Percentiles rank a stretch among this genome's conserved stretches.
Evolutionary conservation across 2,888 invertebrate genomes (phyloP).

Genomic region (Hyles lineata): DNA sequence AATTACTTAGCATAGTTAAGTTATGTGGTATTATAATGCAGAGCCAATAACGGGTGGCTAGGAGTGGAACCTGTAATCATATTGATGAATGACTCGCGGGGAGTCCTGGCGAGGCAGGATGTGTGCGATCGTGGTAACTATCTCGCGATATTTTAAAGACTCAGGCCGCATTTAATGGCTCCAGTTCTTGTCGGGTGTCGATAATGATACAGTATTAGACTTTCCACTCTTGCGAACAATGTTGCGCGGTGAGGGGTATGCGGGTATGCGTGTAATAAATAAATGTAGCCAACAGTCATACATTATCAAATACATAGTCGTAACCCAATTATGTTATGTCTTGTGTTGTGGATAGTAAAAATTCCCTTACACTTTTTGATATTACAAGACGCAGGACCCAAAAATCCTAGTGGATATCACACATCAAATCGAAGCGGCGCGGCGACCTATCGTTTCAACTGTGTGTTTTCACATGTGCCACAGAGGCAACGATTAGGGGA

Average conservation of each 20-base stretch:
- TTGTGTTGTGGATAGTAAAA: no score
- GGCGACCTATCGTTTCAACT: no score
- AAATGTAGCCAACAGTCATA: no score
- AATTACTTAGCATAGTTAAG: slow-evolving; percentile 21
- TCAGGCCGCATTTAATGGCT: slow-evolving; percentile 26
- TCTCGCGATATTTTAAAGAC: slow-evolving; percentile 29
- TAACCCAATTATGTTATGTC: no score
- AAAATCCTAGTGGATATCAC: no score
- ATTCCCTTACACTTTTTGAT: no score
- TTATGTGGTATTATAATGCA: slow-evolving; percentile 13
- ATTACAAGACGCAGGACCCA: no score
- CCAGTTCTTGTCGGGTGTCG: slow-evolving; percentile 26
- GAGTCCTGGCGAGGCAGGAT: slow-evolving; percentile 38
- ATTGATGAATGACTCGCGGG: slow-evolving; percentile 52
- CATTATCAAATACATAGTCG: no score
- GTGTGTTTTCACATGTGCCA: no score
- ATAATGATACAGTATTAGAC: slow-evolving; percentile 27
- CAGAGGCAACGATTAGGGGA: no score
- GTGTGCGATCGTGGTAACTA: slow-evolving; percentile 26
- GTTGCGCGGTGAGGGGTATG: not conserved
- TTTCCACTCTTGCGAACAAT: not conserved
- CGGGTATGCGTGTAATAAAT: not conserved
- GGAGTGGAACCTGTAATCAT: slow-evolving; percentile 53
- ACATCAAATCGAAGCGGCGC: no score
- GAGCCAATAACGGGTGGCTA: slow-evolving; percentile 35